Conservation (phyloP, 2,888 invertebrate genomes). For the Thereva nobilitata region DNA sequence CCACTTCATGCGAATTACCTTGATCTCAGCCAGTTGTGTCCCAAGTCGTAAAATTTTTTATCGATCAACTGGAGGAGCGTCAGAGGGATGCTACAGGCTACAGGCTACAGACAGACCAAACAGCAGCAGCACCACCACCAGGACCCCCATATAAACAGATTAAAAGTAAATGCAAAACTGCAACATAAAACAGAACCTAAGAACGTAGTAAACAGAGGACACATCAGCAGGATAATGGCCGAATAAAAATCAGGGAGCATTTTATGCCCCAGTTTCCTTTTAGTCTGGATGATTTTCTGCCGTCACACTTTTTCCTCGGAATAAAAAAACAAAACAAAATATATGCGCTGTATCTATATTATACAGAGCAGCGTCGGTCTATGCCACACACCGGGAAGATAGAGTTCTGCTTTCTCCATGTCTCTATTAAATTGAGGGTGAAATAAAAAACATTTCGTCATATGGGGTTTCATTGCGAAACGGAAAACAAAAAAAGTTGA, state of each 20-base stretch:
- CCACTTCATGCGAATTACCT: too few relatives aligned
- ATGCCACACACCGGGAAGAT: conserved; percentile 5
- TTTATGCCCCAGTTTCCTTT: conserved; percentile 12
- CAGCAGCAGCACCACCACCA: conserved; percentile 20
- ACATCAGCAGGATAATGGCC: conserved; percentile 30
- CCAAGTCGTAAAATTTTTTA: too few relatives aligned
- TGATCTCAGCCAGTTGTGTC: too few relatives aligned
- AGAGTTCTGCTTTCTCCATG: conserved; percentile 24
- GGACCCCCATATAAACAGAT: conserved; percentile 20
- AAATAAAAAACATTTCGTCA: conserved; percentile 33
- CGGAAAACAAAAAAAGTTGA: conserved; percentile 4
- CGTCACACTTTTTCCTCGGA: conserved; percentile 20
- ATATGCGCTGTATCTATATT: too few relatives aligned
- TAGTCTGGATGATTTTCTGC: neutral
- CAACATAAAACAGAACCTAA: conserved; percentile 22
- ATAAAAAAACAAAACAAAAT: neutral
- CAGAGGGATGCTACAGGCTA: neutral
- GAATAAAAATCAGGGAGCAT: conserved; percentile 33
- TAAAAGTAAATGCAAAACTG: conserved; percentile 34
- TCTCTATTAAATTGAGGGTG: conserved; percentile 31
- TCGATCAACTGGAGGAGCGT: neutral
- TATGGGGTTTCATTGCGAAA: conserved; percentile 28
- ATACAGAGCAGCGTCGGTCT: too few relatives aligned
- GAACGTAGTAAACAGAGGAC: conserved; percentile 11
- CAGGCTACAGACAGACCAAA: neutral